Evolutionary conservation across 1,140 invertebrate genomes (phyloP).

Genomic region (Harpegnathos saltator): DNA sequence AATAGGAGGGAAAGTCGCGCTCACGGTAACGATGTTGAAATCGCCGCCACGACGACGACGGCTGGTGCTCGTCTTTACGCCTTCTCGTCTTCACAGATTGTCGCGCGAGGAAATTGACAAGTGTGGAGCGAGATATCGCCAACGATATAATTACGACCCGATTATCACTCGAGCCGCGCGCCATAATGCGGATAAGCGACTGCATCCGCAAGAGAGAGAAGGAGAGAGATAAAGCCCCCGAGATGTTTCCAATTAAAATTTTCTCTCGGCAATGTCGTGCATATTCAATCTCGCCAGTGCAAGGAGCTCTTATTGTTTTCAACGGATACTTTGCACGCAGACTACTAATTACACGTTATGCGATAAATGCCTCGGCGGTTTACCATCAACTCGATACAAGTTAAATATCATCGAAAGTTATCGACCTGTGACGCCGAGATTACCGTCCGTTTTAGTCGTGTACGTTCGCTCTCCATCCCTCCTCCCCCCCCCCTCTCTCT

Average conservation of each 20-base stretch:
- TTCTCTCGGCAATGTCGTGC: background rate
- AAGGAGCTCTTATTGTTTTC: conserved; percentile 2
- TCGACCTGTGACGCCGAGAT: background rate
- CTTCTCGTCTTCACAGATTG: background rate
- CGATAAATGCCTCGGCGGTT: background rate
- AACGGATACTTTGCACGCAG: background rate
- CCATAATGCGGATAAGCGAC: conserved; percentile 32
- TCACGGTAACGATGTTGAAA: conserved; percentile 21
- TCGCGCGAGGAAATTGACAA: conserved; percentile 34
- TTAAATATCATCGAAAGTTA: conserved; percentile 2
- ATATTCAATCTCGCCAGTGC: background rate
- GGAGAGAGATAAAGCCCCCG: no score
- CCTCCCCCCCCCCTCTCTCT: no score
- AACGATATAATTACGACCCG: conserved; percentile 44
- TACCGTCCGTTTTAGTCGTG: background rate
- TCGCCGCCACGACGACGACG: conserved; percentile 10
- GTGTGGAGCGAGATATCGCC: conserved; percentile 24
- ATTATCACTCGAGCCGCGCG: conserved; percentile 25
- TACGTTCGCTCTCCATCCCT: background rate
- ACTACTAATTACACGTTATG: background rate
- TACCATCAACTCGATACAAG: background rate
- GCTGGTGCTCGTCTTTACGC: conserved; percentile 20
- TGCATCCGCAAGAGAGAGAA: background rate
- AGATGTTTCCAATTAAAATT: conserved; percentile 44
- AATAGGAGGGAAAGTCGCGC: conserved; percentile 6